phyloP scores from a whole-genome alignment of 2,113 vertebrate species.

The Chrysemys picta region DNA sequence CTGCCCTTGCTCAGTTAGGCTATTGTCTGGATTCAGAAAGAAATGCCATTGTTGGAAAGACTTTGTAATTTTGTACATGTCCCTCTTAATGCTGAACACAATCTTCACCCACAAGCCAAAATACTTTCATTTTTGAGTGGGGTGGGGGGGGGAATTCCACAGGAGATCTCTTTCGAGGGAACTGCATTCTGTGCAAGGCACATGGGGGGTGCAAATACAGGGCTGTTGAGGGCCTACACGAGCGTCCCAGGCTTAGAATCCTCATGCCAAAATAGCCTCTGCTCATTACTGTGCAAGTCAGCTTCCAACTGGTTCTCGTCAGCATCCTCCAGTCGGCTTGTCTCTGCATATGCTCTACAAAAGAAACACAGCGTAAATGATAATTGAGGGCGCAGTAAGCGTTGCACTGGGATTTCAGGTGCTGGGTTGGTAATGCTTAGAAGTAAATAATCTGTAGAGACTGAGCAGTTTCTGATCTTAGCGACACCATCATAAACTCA shows the following conservation, averaged over 20 bases:
- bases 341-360: conserved; percentile 85
- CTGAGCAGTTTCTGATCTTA: neutral
- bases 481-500: neutral
- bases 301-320: conserved; percentile 75
- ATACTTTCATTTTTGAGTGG: neutral
- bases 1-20: conserved; percentile 11
- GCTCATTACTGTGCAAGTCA: conserved; percentile 80
- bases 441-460: neutral
- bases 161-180: neutral
- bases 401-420: neutral
- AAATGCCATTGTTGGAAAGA: neutral
- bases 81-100: neutral
- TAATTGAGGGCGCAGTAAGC: neutral
- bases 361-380: neutral
- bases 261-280: conserved; percentile 92
- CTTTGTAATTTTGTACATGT: neutral
- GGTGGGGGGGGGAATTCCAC: neutral
- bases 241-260: conserved; percentile 96
- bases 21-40: conserved; percentile 4
- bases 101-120: conserved; percentile 1
- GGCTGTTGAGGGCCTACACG: conserved; percentile 81
- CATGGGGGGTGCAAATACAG: conserved; percentile 69
- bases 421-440: neutral
- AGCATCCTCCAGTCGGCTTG: conserved; percentile 79
- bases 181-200: conserved; percentile 85